Evolutionary conservation across 2,797 vertebrate genomes (phyloP).

Genomic region (Onychomys leucogaster): DNA sequence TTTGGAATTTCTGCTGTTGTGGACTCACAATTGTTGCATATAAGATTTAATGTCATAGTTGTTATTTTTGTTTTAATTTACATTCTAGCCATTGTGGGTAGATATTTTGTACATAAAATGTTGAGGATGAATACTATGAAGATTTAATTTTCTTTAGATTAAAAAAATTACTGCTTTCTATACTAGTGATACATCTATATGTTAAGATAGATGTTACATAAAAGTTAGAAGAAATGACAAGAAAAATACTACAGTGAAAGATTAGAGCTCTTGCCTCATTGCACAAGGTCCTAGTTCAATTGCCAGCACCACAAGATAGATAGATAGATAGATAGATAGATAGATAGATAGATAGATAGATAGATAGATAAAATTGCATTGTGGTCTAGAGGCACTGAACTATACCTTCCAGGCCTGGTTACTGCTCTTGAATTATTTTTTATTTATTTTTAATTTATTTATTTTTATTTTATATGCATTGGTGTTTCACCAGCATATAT

Average conservation of each 20-base stretch:
- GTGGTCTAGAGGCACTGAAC: background rate
- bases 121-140: background rate
- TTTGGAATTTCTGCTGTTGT: background rate
- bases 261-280: background rate
- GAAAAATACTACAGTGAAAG: background rate
- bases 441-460: too few relatives aligned
- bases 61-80: background rate
- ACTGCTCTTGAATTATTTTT: background rate
- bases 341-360: background rate
- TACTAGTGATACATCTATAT: background rate
- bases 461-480: too few relatives aligned
- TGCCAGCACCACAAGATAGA: background rate
- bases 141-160: slow-evolving; percentile 42
- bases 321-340: background rate
- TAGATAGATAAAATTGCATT: background rate
- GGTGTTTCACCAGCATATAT: too few relatives aligned
- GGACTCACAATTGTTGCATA: background rate
- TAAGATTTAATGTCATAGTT: background rate
- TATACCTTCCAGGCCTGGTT: too few relatives aligned
- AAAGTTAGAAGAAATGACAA: slow-evolving; percentile 28
- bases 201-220: slow-evolving; percentile 6
- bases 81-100: background rate
- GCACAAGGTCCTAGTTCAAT: background rate
- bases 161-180: background rate
- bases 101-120: background rate